Evolutionary conservation across 2,888 invertebrate genomes (phyloP), one percentile per base, ranked within the genome.

Genomic region (Lasioglossum leucozonium): DNA sequence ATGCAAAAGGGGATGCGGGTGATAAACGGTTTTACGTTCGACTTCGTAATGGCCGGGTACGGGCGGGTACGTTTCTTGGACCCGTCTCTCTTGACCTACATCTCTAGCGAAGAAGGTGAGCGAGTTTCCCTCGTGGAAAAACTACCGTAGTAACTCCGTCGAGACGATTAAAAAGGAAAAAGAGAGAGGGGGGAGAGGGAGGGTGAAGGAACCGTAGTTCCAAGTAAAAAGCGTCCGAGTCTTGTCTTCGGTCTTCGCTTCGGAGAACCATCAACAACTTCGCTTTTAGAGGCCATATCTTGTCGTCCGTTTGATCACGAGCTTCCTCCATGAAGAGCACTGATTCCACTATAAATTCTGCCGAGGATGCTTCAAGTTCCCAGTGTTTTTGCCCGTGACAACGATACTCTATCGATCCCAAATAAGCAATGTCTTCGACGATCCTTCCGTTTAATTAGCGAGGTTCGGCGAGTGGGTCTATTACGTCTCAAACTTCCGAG

Each of bases 11-110:
- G 78, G 74, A 80, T 72, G 69, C 83, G 40, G 81, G 67, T 81
- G 78, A 67, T 88, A 81, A 83, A 88, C 78, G 79, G 71, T 86
- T 88, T 86, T 86, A 86, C 81, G 88, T 77, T 79, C 86, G 83
- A 75, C 80, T 55, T 67, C 71, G 77, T 86, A 82, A 83, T 74
- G 74, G 77, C 40, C 72, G 74, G 71, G 47, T 71, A 55, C 44
- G 47, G 77, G 26, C 71, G 74, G 71, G 42, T 71, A 55, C 44
- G 47, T 58, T 51, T 73, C 44, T 37, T 16, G 65, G 51, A 44
- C 58, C 44, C 47, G 42, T 84, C 62, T 76, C 77, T 84, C 76
- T 76, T 84, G 84, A 85, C 85, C 85, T 79, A 85, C 77, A 85
- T 85, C 75, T 55, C 40, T 77, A 55, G 74, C 22, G 65, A 79